Evolutionary conservation across 2,797 vertebrate species (phyloP), one percentile per base, ranked within the genome.

Genomic region (Etheostoma perlongum): DNA sequence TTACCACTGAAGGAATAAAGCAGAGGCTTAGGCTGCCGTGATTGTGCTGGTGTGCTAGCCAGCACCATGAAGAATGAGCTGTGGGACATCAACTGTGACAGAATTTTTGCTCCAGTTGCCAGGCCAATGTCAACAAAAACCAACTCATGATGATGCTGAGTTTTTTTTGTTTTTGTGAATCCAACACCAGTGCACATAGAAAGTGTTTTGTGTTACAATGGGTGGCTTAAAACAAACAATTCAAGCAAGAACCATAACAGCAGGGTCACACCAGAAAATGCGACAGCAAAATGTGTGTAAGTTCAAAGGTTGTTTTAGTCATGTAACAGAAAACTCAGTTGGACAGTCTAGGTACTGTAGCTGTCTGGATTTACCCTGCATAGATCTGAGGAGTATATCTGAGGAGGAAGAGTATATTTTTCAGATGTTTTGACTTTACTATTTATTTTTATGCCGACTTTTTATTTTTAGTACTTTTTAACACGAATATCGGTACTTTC

Each of bases 41-140:
- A 70, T 72, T 71, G 85, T 65, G 54, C 59, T 52, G 64, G 60
- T 46, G 58, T 78, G 21, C 60, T 33, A 79, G 72, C 74, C 62
- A 70, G 59, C 33, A 68, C 76, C 67, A 54, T 47, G 58, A 85
- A 86, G 53, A 74, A 79, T 7, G 46, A 73, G 79, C 76, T 83
- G 84, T 69, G 18, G 36, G 77, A 84, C 42, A 84, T 86, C 71
- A 71, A 69, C 79, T 74, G 73, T 33, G 83, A 85, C 82, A 58
- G 74, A 14, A 44, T 58, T 79, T 81, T 68, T 79, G 63, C 72
- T 77, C 69, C 55, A 49, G 61, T 53, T 59, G 71, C 16, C 40
- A 60, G 63, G 69, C 21, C 63, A 25, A 6, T 64, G 72, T 75
- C 74, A 73, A 76, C 72, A 79, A 25, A 76, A 83, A 73, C 47